phyloP scores from a whole-genome alignment of 2,797 vertebrate species.

The Neostethus bicornis region DNA sequence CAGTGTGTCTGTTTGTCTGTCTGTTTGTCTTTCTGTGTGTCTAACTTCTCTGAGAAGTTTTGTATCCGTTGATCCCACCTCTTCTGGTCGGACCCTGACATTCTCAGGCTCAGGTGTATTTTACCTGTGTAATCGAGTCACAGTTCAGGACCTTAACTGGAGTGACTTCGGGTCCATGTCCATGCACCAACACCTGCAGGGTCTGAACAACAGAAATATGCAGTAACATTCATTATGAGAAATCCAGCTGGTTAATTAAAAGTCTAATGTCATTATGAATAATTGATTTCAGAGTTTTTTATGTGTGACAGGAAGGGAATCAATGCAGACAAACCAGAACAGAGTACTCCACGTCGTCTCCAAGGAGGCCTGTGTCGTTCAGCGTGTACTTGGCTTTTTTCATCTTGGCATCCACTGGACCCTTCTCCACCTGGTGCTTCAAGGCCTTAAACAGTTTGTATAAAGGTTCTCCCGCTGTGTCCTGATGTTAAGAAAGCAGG shows the following conservation, averaged over 20 bases:
- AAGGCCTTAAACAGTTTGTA: constrained; percentile 96
- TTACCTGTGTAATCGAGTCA: constrained; percentile 91
- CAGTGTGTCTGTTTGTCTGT: too few species aligned
- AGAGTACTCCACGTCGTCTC: constrained; percentile 93
- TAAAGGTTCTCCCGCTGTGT: constrained; percentile 92
- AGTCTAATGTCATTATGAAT: too few species aligned
- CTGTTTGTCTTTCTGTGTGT: too few species aligned
- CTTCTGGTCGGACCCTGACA: too few species aligned
- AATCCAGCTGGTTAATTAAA: too few species aligned
- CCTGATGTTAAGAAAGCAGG: constrained; percentile 70
- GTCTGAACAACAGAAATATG: constrained; percentile 80
- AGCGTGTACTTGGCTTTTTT: constrained; percentile 97
- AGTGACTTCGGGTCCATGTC: constrained; percentile 87
- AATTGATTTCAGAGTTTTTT: too few species aligned
- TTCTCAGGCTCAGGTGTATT: too few species aligned
- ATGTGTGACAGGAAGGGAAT: too few species aligned
- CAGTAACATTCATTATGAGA: too few species aligned
- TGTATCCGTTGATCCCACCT: too few species aligned
- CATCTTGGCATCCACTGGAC: constrained; percentile 91
- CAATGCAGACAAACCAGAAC: constrained; percentile 91
- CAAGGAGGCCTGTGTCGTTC: constrained; percentile 94
- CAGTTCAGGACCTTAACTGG: constrained; percentile 97
- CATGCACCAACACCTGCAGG: constrained; percentile 91
- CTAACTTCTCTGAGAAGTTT: too few species aligned
- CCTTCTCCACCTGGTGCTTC: constrained; percentile 98